Base-by-base conservation (phyloP, 2,113 vertebrate species). In the Ondatra zibethicus region DNA sequence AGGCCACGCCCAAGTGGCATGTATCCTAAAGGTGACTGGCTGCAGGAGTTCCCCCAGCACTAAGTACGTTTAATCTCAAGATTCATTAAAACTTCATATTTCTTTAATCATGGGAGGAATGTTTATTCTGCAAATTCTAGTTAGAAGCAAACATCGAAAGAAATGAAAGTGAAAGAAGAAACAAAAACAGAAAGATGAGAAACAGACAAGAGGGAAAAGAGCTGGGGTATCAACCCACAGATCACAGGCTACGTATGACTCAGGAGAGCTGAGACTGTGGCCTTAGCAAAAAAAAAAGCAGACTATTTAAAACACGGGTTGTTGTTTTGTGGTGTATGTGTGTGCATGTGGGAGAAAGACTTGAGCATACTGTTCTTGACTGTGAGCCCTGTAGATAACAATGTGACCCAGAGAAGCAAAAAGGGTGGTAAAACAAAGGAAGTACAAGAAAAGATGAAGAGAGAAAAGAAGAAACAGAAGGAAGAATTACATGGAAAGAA, bases 141-240 rank as follows among this genome's bases (percentile, higher is more conserved):
- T 87, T 75, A 42, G 55, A 77, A 63, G 65, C 5, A 29, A 84
- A 7, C 19, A 72, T 4, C 10, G 58, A 14, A 3, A 50, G 21
- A 25, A 68, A 47, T 19, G 0, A 33, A 29, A 77, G 12, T 5
- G 7, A 45, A 11, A 58, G 17, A 39, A 63, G 0, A 13, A 68
- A 17, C 10, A 42, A 19, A 70, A 21, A 29, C 5, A 33, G 27
- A 2, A 11, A 58, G 21, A 80, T 61, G 8, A 39, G 8, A 23
- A 39, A 2, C 16, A 63, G 77, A 61, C 2, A 10, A 52, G 19
- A n/a, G 61, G 25, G 39, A 13, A 4, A 29, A 23, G 47, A 65
- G 14, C 8, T 42, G 5, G n/a, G 12, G 14, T 31, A 6, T 45
- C 58, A 63, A 5, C 1, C 1, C 27, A 27, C 4, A 65, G 2